These are phyloP conservation scores for Actinemys pallida DNA, from an alignment of 2,113 vertebrate genomes.

Conservation along the genomic window DNA sequence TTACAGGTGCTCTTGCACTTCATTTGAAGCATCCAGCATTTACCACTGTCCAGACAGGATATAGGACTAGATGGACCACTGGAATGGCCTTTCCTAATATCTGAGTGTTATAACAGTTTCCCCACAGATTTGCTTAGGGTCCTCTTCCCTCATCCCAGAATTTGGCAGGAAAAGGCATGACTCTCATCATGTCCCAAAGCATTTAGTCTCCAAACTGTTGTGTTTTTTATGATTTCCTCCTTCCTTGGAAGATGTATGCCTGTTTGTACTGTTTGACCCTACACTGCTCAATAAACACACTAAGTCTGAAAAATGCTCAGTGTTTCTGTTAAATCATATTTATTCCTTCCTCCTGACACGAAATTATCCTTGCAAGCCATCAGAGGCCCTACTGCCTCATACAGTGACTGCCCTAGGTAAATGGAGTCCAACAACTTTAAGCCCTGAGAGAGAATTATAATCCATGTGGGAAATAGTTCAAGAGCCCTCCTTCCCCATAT, in stretches of 20 bases:
- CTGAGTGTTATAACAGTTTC: rapidly evolving
- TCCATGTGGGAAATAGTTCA: neutral
- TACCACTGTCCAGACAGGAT: neutral
- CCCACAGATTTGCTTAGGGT: rapidly evolving
- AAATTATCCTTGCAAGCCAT: neutral
- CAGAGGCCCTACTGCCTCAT: neutral
- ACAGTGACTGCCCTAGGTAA: neutral
- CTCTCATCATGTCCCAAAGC: neutral
- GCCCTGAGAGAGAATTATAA: neutral
- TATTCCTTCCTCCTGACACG: neutral
- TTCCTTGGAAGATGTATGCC: neutral
- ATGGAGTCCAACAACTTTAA: rapidly evolving
- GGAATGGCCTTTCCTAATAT: neutral
- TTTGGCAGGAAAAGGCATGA: neutral
- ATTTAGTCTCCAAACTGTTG: rapidly evolving
- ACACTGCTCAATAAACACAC: neutral
- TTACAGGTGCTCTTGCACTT: neutral
- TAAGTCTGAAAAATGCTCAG: neutral
- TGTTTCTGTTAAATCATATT: rapidly evolving
- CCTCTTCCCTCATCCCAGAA: neutral
- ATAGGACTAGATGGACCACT: rapidly evolving
- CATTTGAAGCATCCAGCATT: neutral
- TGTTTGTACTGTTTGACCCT: neutral
- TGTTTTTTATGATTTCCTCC: neutral
- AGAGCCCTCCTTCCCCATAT: neutral